Evolutionary conservation across 2,888 invertebrate genomes (phyloP), one percentile per base, ranked within the genome.

Genomic region (Metacarcinus magister): DNA sequence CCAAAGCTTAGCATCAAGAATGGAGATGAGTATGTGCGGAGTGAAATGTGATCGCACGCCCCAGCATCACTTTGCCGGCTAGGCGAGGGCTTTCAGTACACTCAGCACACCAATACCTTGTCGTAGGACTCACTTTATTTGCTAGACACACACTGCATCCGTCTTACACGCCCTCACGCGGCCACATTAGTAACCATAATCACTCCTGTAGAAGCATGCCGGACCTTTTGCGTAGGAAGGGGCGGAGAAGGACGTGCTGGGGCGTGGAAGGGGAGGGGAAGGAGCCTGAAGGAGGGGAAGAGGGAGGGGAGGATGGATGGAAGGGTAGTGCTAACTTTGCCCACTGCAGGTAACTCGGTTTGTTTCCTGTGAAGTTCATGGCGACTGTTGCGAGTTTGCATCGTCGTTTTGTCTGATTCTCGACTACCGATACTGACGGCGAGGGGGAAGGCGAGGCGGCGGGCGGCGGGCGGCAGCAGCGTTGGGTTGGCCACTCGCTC

Each of bases 361-460:
- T 82, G 82, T 82, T 28, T 23, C 90, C 90, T 82, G 82, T 82
- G 82, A 82, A 82, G 32, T 82, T 82, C 82, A 82, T 82, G 82
- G 82, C 82, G 82, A 82, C 82, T 82, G 32, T 82, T 82, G 13
- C 5, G 82, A 82, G 16, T 28, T 92, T 54, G 19, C 23, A n/a
- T 48, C 32, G 28, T 92, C 92, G 28, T 54, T 48, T 32, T 54
- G 48, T 28, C 19, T 46, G 46, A 44, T 92, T 92, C 23, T 91
- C 46, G 43, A 46, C 44, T 8, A 82, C 28, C 32, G 82, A 82
- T 32, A 82, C 82, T 82, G 82, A 82, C 82, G 32, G 32, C 16
- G 92, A 60, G 8, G 39, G 60, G 46, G 39, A 28, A 46, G 28
- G 48, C 48, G 23, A 60, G 93, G 93, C 32, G 46, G 92, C 23